These are phyloP conservation scores for Pimephales promelas DNA, from an alignment of 2,113 vertebrate genomes.

Conservation along the genomic window DNA sequence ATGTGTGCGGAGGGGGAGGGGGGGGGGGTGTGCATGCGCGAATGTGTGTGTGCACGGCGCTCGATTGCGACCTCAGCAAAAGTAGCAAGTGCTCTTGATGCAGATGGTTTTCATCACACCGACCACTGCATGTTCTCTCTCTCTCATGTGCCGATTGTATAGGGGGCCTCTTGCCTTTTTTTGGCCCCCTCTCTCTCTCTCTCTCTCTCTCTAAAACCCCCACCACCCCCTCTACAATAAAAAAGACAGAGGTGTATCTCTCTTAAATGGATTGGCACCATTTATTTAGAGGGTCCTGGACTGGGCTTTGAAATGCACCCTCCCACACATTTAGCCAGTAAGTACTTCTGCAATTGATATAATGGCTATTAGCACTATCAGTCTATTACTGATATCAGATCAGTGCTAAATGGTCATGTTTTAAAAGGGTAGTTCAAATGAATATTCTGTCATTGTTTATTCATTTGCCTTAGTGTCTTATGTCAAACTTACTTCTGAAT, in stretches of 20 bases:
- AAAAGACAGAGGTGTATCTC: conserved; percentile 38
- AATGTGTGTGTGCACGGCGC: conserved; percentile 55
- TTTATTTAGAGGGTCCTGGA: conserved; percentile 46
- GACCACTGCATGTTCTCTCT: conserved; percentile 40
- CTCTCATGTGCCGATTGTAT: conserved; percentile 60
- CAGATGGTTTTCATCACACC: conserved; percentile 79
- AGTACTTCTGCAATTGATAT: conserved; percentile 60
- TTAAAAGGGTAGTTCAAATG: conserved; percentile 29
- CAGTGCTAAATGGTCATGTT: conserved; percentile 22
- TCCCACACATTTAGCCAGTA: conserved; percentile 42
- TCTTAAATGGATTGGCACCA: conserved; percentile 52
- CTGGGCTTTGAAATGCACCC: conserved; percentile 49
- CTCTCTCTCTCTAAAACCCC: conserved; percentile 36
- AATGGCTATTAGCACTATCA: conserved; percentile 50
- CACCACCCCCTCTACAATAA: conserved; percentile 30
- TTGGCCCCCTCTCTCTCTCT: conserved; percentile 11
- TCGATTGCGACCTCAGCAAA: conserved; percentile 76
- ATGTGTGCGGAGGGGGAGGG: conserved; percentile 62
- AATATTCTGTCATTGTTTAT: neutral
- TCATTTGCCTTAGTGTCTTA: neutral
- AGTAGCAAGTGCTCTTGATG: conserved; percentile 75
- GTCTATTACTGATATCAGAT: conserved; percentile 37
- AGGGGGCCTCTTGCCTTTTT: conserved; percentile 44
- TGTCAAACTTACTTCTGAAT: neutral
- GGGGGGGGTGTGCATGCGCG: conserved; percentile 50